Base-by-base conservation (phyloP, 2,797 vertebrate species). In the Nasua narica region DNA sequence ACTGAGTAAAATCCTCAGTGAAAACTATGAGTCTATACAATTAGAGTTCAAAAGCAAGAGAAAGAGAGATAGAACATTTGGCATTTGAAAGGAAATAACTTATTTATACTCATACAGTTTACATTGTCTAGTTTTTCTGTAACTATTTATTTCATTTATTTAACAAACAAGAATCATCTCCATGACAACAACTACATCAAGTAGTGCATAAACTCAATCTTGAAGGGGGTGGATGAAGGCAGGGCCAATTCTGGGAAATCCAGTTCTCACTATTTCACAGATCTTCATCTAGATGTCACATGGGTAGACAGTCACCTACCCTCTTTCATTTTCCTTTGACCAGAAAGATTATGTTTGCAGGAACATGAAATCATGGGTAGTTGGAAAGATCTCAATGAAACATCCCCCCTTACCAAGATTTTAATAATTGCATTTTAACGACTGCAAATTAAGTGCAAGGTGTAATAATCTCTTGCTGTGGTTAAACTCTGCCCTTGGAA, bases 141-240 rank as follows among this genome's bases (percentile, higher is more conserved):
- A 97, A 95, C 74, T 97, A 91, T 96, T 97, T 96, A 83, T 84
- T 97, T 95, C 81, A 79, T 91, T 86, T 97, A 97, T 95, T 97
- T 98, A 97, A 90, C 87, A 97, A 98, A 98, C 95, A 96, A 78
- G 65, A 89, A 82, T 87, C 85, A 92, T 94, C 82, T 84, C 95
- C 77, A 78, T 91, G 91, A 95, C 91, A 89, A 94, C 92, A 62
- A 35, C 50, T 70, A 19, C 60, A 95, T 85, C 43, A 84, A 77
- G 56, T 29, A 70, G 37, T 56, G 83, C 89, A 62, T 54, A 85
- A 54, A 27, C 72, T 93, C 90, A 56, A 0, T 85, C 58, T 76
- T 90, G 58, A 32, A 25, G 11, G 27, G 11, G 37, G 50, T n/a
- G 6, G 25, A 40, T 6, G 6, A 5, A 19, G 29, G 19, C 1